Conservation (phyloP, 1,140 invertebrate genomes). For the Bilobella aurantiaca region DNA sequence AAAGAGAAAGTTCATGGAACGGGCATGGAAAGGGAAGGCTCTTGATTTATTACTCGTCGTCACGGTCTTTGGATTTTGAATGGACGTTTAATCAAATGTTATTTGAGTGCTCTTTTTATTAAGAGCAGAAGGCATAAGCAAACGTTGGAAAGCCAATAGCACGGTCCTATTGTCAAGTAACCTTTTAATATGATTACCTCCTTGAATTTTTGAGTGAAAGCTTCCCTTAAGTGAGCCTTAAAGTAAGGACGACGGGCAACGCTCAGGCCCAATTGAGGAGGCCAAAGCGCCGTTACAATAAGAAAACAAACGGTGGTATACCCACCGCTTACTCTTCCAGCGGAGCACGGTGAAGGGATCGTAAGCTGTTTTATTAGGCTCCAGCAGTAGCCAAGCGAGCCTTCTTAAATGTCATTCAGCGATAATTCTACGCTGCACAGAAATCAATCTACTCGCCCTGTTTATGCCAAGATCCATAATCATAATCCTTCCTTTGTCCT, state of each 20-base stretch:
- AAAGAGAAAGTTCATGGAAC: too few species aligned
- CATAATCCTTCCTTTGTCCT: neutral
- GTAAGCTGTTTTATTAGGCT: too few species aligned
- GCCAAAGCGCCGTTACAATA: too few species aligned
- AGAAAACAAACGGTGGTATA: too few species aligned
- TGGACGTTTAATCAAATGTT: conserved; percentile 38
- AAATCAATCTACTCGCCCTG: neutral
- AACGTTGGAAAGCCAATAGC: neutral
- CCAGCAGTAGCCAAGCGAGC: too few species aligned
- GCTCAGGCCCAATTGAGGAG: too few species aligned
- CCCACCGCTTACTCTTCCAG: too few species aligned
- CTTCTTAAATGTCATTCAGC: conserved; percentile 30
- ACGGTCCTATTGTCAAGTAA: conserved; percentile 28
- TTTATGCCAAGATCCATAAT: too few species aligned
- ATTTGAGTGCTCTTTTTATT: conserved; percentile 34
- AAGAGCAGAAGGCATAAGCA: neutral
- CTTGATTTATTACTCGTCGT: conserved; percentile 36
- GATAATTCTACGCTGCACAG: conserved; percentile 2
- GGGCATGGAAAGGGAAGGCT: conserved; percentile 17
- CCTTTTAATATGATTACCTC: conserved; percentile 38
- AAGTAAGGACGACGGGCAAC: too few species aligned
- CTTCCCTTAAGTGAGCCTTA: too few species aligned
- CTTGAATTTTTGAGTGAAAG: conserved; percentile 1
- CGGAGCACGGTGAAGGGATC: too few species aligned
- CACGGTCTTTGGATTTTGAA: conserved; percentile 31